phyloP scores from a whole-genome alignment of 2,113 vertebrate genomes.

The Grammomys dolichurus region DNA sequence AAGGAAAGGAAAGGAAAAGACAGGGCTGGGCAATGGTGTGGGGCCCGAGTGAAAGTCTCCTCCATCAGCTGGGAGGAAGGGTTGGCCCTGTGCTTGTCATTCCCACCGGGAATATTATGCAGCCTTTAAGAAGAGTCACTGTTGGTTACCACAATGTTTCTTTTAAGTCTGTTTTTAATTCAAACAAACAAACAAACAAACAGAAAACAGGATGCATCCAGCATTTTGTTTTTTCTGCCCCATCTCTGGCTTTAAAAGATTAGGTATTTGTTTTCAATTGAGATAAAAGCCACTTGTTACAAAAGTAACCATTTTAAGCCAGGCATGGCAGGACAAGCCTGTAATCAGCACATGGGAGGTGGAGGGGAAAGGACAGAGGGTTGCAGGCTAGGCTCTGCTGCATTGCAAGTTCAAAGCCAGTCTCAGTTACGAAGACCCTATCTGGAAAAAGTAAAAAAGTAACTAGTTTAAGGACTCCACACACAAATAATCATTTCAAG shows the following conservation, averaged over 20 bases:
- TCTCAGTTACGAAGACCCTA: not conserved
- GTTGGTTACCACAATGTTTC: not conserved
- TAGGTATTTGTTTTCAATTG: not conserved
- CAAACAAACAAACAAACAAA: constrained; percentile 8
- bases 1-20: not conserved
- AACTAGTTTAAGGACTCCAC: not conserved
- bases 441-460: not conserved
- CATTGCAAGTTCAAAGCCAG: not conserved
- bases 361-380: not conserved
- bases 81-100: not conserved
- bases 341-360: not conserved
- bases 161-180: constrained; percentile 31
- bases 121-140: not conserved
- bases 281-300: not conserved
- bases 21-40: not conserved
- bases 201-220: not conserved
- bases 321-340: not conserved
- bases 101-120: fast-evolving
- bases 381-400: not conserved
- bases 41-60: not conserved
- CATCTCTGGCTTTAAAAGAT: not conserved
- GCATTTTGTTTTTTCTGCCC: not conserved
- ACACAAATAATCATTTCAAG: not conserved
- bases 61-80: not conserved
- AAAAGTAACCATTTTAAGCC: not conserved